Conservation (phyloP, 2,113 vertebrate genomes). For the Dipodomys merriami region DNA sequence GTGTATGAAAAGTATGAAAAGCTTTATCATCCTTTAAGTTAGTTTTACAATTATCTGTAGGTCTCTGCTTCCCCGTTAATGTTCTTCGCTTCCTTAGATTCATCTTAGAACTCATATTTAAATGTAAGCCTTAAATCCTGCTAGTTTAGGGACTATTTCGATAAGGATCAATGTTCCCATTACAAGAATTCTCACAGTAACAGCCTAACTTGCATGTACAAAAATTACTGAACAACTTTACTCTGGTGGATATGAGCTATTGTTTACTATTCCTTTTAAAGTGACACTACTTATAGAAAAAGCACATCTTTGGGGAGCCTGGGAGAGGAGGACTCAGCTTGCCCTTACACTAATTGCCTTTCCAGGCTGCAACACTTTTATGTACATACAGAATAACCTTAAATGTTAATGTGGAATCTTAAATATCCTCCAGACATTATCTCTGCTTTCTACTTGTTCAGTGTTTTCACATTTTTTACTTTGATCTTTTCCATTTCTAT, state of each 20-base stretch:
- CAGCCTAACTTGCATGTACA: background rate
- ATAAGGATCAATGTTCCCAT: background rate
- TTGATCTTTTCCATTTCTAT: conserved; percentile 30
- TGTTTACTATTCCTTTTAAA: conserved; percentile 45
- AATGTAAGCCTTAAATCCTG: background rate
- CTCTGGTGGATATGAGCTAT: conserved; percentile 4
- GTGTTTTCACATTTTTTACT: background rate
- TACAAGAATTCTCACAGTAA: background rate
- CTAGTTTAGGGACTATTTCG: background rate
- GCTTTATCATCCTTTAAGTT: background rate
- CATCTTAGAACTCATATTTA: conserved; percentile 25
- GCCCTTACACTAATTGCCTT: conserved; percentile 38
- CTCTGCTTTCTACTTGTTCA: background rate
- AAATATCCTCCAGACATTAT: background rate
- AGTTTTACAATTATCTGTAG: background rate
- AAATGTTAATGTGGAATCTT: conserved; percentile 56
- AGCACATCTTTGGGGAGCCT: background rate
- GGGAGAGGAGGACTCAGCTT: background rate
- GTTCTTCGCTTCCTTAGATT: background rate
- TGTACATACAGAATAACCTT: conserved; percentile 32
- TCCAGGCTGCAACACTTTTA: background rate
- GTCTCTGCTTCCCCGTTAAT: background rate
- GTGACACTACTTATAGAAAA: background rate
- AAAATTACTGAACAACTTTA: conserved; percentile 6
- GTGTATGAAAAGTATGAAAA: background rate